Evolutionary conservation across 2,113 vertebrate genomes (phyloP), one percentile per base, ranked within the genome.

Genomic region (Colinus virginianus): DNA sequence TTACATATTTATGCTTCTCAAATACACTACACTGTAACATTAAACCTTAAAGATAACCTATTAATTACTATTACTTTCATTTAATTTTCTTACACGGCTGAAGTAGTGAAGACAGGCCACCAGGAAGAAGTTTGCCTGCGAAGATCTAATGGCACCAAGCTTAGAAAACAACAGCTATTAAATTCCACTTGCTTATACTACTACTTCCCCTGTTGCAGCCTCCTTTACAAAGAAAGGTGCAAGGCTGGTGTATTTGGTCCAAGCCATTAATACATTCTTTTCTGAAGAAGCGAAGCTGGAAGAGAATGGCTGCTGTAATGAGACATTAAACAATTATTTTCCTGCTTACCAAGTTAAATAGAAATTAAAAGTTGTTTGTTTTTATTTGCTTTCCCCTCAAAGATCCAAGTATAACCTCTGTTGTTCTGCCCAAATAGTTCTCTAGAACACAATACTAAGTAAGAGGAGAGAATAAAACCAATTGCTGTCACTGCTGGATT

Each of bases 11-110:
- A 11, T n/a, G 5, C 42, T 68, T 79, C 63, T 59, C 30, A 69
- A 56, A 70, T 38, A 8, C 30, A 32, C 6, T 45, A 22, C 5
- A 16, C 14, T 0, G 0, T 4, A 80, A 5, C 38, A 80, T 5
- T 51, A 55, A 43, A 26, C 1, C 4, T 43, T 30, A 84, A 72
- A 77, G 22, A 36, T 8, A 64, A 53, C 3, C 3, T n/a, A 23
- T 49, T 0, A 63, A n/a, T 28, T 26, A 84, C n/a, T n/a, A 15
- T 8, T 40, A 23, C 55, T 72, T 55, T 69, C 2, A 79, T 64
- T 80, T 46, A 16, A 38, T 66, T 66, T 87, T 45, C 48, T 64
- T 69, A n/a, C 68, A 55, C 10, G 14, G 8, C 20, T 49, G 46
- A 40, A 78, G 6, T 28, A 49, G 5, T 72, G 46, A 87, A 84